These are phyloP conservation scores for Tyrophagus putrescentiae DNA, from an alignment of 1,140 invertebrate genomes.

Conservation along the genomic window DNA sequence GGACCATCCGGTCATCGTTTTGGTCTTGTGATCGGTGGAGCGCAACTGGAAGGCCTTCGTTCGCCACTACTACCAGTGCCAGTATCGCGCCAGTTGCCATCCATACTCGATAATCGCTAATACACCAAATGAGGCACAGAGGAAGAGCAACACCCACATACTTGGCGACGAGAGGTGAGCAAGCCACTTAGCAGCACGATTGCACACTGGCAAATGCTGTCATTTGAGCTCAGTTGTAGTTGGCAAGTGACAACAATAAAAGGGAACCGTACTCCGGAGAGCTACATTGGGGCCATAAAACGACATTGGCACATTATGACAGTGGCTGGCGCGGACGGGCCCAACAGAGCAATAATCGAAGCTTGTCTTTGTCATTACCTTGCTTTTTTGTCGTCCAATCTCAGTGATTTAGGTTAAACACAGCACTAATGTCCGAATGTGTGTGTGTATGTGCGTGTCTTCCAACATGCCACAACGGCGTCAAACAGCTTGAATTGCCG, in stretches of 20 bases:
- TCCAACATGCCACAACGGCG: background rate
- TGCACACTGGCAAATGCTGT: too few relatives aligned
- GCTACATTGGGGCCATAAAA: conserved; percentile 4
- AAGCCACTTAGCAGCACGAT: too few relatives aligned
- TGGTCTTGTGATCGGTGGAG: too few relatives aligned
- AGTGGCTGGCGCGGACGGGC: background rate
- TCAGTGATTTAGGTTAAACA: background rate
- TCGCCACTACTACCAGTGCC: too few relatives aligned
- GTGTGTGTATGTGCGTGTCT: background rate
- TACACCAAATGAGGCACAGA: too few relatives aligned
- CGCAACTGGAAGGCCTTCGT: too few relatives aligned
- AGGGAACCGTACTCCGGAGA: background rate
- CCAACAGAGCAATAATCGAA: conserved; percentile 8
- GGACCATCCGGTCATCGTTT: too few relatives aligned
- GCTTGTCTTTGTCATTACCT: background rate
- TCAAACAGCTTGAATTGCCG: background rate
- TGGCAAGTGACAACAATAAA: conserved; percentile 3
- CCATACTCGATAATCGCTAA: too few relatives aligned
- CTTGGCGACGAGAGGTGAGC: too few relatives aligned
- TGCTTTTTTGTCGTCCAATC: background rate
- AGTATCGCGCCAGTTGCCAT: too few relatives aligned
- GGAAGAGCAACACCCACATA: too few relatives aligned
- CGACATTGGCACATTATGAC: background rate
- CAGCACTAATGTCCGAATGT: conserved; percentile 4
- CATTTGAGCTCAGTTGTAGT: too few relatives aligned